Percentiles rank a stretch among this genome's conserved stretches.
These are phyloP conservation scores for Plestiodon gilberti DNA, from an alignment of 2,113 vertebrate species.

Conservation along the genomic window DNA sequence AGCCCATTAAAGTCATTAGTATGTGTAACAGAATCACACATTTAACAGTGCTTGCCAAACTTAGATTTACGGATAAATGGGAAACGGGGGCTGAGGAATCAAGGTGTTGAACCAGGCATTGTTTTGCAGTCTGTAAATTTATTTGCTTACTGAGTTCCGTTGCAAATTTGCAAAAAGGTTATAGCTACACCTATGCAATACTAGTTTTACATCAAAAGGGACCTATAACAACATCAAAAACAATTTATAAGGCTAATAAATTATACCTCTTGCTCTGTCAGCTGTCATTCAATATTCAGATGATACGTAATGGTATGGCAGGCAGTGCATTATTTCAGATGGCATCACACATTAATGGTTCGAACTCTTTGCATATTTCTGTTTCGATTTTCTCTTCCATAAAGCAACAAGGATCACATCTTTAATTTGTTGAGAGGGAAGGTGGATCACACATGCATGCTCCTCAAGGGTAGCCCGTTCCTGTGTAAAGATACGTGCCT, in stretches of 20 bases:
- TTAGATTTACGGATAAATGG: slow-evolving; percentile 16
- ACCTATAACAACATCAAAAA: background rate
- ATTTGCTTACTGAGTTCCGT: background rate
- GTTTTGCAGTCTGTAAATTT: slow-evolving; percentile 6
- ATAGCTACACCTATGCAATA: background rate
- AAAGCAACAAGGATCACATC: background rate
- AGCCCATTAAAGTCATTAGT: slow-evolving; percentile 29
- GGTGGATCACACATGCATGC: too few relatives aligned
- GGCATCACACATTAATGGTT: background rate
- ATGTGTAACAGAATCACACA: background rate
- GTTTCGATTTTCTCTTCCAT: background rate
- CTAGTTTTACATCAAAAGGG: background rate
- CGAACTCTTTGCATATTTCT: background rate
- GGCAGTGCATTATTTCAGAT: background rate
- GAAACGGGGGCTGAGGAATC: background rate
- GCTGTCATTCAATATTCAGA: background rate
- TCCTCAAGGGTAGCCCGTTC: too few relatives aligned
- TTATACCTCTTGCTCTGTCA: background rate
- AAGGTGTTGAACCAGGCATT: background rate
- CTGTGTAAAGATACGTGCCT: too few relatives aligned
- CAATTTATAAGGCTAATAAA: background rate
- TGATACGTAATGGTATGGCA: background rate
- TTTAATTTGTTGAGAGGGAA: background rate
- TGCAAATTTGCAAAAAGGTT: background rate
- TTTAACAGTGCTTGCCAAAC: slow-evolving; percentile 32